Evolutionary conservation across 2,797 vertebrate species (phyloP).

Genomic region (Leuciscus waleckii): DNA sequence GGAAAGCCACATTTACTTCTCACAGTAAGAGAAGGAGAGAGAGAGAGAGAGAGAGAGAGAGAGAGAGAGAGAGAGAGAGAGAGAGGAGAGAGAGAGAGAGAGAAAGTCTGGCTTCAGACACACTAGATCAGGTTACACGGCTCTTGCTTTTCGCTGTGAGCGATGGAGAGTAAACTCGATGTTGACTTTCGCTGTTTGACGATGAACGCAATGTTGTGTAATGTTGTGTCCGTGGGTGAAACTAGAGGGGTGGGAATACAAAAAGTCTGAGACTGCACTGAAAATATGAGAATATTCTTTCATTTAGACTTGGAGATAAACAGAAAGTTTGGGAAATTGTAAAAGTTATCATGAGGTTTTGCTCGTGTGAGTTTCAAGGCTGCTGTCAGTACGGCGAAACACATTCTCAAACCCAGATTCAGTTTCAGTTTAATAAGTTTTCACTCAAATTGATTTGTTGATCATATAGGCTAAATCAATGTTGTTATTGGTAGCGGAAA

Average conservation of each 20-base stretch:
- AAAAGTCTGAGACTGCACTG: not conserved
- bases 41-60: not conserved
- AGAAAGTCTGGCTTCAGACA: not conserved
- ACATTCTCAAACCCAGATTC: not conserved
- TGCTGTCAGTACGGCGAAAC: not conserved
- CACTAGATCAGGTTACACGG: not conserved
- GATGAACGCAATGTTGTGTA: not conserved
- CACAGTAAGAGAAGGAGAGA: not conserved
- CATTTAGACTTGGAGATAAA: not conserved
- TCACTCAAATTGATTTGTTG: not conserved
- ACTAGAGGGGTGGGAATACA: not conserved
- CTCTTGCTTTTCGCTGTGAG: not conserved
- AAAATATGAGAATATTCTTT: not conserved
- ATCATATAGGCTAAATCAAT: not conserved
- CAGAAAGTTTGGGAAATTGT: not conserved
- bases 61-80: not conserved
- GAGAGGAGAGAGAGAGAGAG: not conserved
- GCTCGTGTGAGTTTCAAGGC: not conserved
- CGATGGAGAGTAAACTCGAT: not conserved
- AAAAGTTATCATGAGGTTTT: not conserved
- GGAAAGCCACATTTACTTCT: conserved; percentile 8
- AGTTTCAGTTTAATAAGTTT: not conserved
- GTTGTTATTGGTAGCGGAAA: not conserved
- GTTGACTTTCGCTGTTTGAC: conserved; percentile 4
- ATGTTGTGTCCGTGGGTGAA: not conserved